Evolutionary conservation across 1,140 invertebrate species (phyloP).

Genomic region (Leptinotarsa texana): DNA sequence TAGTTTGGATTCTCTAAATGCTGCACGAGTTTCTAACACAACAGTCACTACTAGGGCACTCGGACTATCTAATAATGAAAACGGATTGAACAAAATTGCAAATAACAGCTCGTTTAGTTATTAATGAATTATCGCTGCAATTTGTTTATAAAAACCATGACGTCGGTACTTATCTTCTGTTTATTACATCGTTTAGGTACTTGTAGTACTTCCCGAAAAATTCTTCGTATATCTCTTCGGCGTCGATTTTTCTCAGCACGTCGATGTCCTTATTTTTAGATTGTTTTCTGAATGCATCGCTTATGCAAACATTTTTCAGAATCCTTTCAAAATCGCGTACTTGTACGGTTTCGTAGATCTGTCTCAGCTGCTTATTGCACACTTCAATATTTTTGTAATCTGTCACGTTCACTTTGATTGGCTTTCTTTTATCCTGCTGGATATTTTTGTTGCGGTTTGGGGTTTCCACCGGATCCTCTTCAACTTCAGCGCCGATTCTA

Average conservation of each 20-base stretch:
- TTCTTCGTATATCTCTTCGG: slow-evolving; percentile 39
- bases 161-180: slow-evolving; percentile 19
- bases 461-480: not conserved
- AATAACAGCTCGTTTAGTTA: slow-evolving; percentile 33
- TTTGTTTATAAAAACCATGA: slow-evolving; percentile 20
- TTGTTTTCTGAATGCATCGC: slow-evolving; percentile 19
- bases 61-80: slow-evolving; percentile 13
- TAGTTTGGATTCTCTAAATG: slow-evolving; percentile 14
- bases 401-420: slow-evolving; percentile 27
- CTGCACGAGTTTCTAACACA: slow-evolving; percentile 9
- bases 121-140: slow-evolving; percentile 24
- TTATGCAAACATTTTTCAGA: slow-evolving; percentile 33
- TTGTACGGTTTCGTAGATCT: slow-evolving; percentile 46
- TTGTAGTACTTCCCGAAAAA: slow-evolving; percentile 41
- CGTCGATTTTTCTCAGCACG: slow-evolving; percentile 20
- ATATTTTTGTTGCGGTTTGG: not conserved
- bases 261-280: slow-evolving; percentile 17
- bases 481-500: slow-evolving; percentile 14
- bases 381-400: slow-evolving; percentile 34
- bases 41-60: slow-evolving; percentile 23
- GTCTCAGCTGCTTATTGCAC: slow-evolving; percentile 33
- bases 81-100: slow-evolving; percentile 19
- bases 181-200: slow-evolving; percentile 29
- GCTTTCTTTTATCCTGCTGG: not conserved
- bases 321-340: slow-evolving; percentile 44